These are phyloP conservation scores for Ptychobarbus kaznakovi DNA, from an alignment of 2,797 vertebrate species.

Conservation along the genomic window DNA sequence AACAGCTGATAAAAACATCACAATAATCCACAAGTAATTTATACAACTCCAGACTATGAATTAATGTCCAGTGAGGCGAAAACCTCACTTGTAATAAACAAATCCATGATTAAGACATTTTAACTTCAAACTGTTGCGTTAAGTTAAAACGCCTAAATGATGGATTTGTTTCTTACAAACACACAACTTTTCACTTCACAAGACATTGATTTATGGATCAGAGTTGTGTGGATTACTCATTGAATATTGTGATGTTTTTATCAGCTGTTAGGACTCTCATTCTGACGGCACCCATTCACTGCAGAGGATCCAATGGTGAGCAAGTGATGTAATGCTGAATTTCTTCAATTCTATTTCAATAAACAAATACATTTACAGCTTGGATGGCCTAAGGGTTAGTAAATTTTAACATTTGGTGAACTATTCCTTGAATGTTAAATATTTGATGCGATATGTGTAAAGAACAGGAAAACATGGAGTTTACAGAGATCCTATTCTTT, in stretches of 20 bases:
- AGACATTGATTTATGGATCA: background rate
- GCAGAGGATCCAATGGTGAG: background rate
- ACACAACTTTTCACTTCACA: too few species aligned
- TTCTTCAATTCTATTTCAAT: background rate
- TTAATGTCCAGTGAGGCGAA: background rate
- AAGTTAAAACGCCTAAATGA: background rate
- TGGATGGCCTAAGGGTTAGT: background rate
- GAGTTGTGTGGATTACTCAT: background rate
- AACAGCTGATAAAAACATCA: background rate
- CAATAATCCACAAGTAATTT: background rate
- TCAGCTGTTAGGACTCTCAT: background rate
- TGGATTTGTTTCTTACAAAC: too few species aligned
- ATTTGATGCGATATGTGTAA: background rate
- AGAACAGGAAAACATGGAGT: too few species aligned
- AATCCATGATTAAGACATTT: background rate
- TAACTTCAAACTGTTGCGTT: background rate
- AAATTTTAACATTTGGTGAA: background rate
- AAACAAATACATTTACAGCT: background rate
- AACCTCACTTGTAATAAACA: background rate
- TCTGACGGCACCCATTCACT: background rate
- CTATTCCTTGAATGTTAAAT: background rate
- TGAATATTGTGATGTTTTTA: background rate
- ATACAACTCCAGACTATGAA: background rate
- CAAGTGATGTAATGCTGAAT: background rate
- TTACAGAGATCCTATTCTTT: background rate